Evolutionary conservation across 2,113 vertebrate genomes (phyloP), one percentile per base, ranked within the genome.

Genomic region (Capreolus pygargus): DNA sequence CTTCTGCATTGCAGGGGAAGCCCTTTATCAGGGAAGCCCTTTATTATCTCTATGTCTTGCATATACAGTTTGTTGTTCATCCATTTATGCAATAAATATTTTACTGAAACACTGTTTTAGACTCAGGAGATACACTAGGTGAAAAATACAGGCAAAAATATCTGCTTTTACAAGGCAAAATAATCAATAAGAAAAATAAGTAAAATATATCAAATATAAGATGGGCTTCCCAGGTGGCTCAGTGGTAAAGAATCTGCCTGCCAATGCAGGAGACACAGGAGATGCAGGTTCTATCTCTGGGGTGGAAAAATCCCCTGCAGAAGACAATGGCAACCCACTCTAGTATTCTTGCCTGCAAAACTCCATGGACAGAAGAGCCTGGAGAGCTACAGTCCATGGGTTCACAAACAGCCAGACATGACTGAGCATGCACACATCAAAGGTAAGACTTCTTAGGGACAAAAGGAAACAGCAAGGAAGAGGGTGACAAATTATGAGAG

Each of bases 131-230:
- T 39, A 61, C 3, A 30, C 12, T 17, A 45, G 10, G 13, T 64
- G 33, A 95, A 79, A 74, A 47, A 79, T 92, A 61, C 6, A 92
- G 19, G 84, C 1, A 81, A 91, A 85, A 81, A 25, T 39, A 36
- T 28, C 13, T 61, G 52, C 6, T 17, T 54, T 92, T 13, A 30
- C 6, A 93, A 82, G 16, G 9, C 7, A 92, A 97, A 95, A 92
- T 47, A 74, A 92, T 76, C 33, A 45, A 13, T 23, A 86, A 43
- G 14, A 52, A 91, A 92, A 94, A 33, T 36, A 50, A 39, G 27
- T 76, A 28, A 96, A 96, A n/a, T 74, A 55, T 17, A 95, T 50
- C 74, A 93, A 91, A 60, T 70, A 1, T 94, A 92, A 85, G 50
- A 47, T 21, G 39, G 23, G 70, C 70, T 76, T 76, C 25, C 70